These are phyloP conservation scores for Neolamprologus tretocephalus DNA, from an alignment of 2,113 vertebrate genomes.

Conservation along the genomic window DNA sequence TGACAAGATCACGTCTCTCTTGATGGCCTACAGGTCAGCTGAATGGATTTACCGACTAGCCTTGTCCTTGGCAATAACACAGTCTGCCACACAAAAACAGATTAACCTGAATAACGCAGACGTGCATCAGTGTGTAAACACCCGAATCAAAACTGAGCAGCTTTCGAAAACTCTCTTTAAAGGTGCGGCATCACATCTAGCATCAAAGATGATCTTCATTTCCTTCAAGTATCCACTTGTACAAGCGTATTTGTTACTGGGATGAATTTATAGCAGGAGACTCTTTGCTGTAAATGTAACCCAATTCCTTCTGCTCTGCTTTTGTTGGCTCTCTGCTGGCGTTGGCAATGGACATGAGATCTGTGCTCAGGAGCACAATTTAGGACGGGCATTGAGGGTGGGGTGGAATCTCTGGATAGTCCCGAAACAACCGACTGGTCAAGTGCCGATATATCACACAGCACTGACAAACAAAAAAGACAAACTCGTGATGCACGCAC, in stretches of 20 bases:
- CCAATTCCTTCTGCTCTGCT: constrained; percentile 26
- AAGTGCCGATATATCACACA: constrained; percentile 37
- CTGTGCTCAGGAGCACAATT: neutral
- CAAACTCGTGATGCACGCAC: neutral
- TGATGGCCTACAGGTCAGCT: constrained; percentile 24
- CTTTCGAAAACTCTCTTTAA: neutral
- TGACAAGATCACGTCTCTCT: constrained; percentile 20
- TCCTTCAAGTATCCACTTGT: neutral
- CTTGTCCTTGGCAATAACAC: constrained; percentile 35
- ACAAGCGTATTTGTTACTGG: neutral
- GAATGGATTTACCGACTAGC: constrained; percentile 46
- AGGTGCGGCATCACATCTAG: neutral
- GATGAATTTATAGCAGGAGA: neutral
- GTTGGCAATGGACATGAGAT: neutral
- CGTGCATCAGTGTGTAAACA: neutral
- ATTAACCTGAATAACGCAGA: constrained; percentile 11
- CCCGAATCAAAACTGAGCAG: neutral
- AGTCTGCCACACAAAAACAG: neutral
- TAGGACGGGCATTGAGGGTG: neutral
- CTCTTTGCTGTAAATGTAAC: constrained; percentile 19
- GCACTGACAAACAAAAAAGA: neutral
- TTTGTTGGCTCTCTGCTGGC: constrained; percentile 25
- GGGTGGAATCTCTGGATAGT: constrained; percentile 32
- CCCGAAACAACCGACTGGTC: constrained; percentile 30
- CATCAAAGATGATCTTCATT: neutral